Evolutionary conservation across 2,113 vertebrate species (phyloP), one percentile per base, ranked within the genome.

Genomic region (Lynx canadensis): DNA sequence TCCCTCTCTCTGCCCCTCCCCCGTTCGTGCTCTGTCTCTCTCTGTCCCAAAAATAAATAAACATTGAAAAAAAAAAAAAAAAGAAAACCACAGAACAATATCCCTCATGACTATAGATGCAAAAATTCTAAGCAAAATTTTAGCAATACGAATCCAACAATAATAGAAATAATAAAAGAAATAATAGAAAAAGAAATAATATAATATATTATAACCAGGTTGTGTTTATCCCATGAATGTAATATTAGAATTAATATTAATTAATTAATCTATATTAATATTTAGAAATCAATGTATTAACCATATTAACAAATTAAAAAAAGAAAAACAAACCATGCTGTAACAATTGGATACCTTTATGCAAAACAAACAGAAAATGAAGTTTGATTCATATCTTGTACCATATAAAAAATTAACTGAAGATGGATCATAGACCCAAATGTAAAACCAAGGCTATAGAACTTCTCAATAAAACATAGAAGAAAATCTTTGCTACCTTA

Each of bases 51-150:
- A n/a, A n/a, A n/a, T n/a, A n/a, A n/a, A n/a, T n/a, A n/a, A n/a
- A n/a, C n/a, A n/a, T n/a, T n/a, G n/a, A n/a, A n/a, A 82, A 38
- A 31, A 52, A 63, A 12, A 69, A 87, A n/a, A 82, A 38, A 31
- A 52, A 63, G 15, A 69, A 87, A 94, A 80, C 71, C 41, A 60
- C 50, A 89, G 21, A 91, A 96, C 4, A 92, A 78, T 52, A 95
- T 74, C 5, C 33, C 5, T 76, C 29, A 38, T 80, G 13, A 93
- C 41, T 50, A 68, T n/a, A 80, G 38, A 90, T 38, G 19, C 25
- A 95, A 94, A 89, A 78, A 65, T 71, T 82, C 21, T n/a, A 71
- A 96, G 91, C 68, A 91, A 63, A 83, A 71, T 31, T 52, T 93
- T 82, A 83, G 41, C 3, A 48, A 45, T 87, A 41, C 11, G 3